These are phyloP conservation scores for Theocolax elegans DNA, from an alignment of 1,140 invertebrate genomes.

Conservation along the genomic window DNA sequence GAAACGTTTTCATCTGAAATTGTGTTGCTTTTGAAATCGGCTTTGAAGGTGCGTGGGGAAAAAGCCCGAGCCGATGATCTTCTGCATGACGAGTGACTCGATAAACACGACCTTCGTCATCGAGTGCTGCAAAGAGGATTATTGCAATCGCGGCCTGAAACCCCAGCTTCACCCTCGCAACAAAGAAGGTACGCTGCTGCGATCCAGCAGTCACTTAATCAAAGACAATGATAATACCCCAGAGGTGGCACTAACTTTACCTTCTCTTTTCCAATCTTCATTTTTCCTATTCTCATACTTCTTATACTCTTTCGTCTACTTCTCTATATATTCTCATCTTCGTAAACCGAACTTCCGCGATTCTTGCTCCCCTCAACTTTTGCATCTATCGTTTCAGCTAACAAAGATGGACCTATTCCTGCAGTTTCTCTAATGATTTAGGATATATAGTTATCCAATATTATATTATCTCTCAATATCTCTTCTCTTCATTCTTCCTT, in stretches of 20 bases:
- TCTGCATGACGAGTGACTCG: conserved; percentile 67
- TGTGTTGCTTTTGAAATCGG: conserved; percentile 60
- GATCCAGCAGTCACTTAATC: conserved; percentile 7
- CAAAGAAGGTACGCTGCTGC: conserved; percentile 64
- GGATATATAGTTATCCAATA: conserved; percentile 12
- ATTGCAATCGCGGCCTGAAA: conserved; percentile 72
- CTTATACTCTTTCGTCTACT: conserved; percentile 5
- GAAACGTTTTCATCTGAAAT: conserved; percentile 52
- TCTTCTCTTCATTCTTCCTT: background rate
- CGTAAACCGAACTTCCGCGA: background rate
- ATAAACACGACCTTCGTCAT: conserved; percentile 71
- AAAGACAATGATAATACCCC: conserved; percentile 23
- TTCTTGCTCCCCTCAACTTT: background rate
- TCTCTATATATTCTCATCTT: background rate
- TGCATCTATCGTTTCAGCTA: conserved; percentile 11
- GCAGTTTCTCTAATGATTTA: background rate
- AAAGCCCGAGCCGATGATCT: conserved; percentile 66
- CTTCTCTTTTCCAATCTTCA: background rate
- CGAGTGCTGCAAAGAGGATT: conserved; percentile 76
- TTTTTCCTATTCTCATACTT: background rate
- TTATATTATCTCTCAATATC: background rate
- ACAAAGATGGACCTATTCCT: background rate
- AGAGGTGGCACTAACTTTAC: background rate
- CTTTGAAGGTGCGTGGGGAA: conserved; percentile 66
- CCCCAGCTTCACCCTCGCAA: conserved; percentile 66